Evolutionary conservation across 2,113 vertebrate genomes (phyloP).

Genomic region (Alexandromys fortis): DNA sequence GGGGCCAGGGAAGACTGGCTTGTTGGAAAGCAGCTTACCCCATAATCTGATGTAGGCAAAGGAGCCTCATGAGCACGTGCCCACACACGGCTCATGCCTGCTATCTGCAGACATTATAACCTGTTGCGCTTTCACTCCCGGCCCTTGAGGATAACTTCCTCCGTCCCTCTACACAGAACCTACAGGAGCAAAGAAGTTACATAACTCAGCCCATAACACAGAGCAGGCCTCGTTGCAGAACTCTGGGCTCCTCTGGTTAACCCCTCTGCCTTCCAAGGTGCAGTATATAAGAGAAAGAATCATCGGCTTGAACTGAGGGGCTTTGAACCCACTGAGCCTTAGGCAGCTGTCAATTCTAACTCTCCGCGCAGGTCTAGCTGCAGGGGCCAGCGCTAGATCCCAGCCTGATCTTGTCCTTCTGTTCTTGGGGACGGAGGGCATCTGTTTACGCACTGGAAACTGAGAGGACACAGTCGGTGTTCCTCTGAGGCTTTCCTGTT

Average conservation of each 20-base stretch:
- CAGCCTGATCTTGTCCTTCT: not conserved
- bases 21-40: not conserved
- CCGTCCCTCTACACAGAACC: not conserved
- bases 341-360: not conserved
- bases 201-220: no score
- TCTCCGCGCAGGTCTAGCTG: no score
- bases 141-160: not conserved
- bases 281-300: not conserved
- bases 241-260: not conserved
- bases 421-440: not conserved
- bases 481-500: not conserved
- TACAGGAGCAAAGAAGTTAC: not conserved
- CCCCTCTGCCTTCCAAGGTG: not conserved
- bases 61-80: rapidly evolving
- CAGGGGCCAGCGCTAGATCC: not conserved
- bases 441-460: no score
- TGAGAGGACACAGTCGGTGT: not conserved
- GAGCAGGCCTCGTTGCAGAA: not conserved
- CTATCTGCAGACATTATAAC: not conserved
- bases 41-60: rapidly evolving
- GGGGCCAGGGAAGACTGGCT: no score
- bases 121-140: no score
- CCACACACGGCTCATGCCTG: rapidly evolving
- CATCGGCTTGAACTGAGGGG: not conserved
- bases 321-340: not conserved